Evolutionary conservation across 2,888 invertebrate genomes (phyloP).

Genomic region (Heliconius hortense): DNA sequence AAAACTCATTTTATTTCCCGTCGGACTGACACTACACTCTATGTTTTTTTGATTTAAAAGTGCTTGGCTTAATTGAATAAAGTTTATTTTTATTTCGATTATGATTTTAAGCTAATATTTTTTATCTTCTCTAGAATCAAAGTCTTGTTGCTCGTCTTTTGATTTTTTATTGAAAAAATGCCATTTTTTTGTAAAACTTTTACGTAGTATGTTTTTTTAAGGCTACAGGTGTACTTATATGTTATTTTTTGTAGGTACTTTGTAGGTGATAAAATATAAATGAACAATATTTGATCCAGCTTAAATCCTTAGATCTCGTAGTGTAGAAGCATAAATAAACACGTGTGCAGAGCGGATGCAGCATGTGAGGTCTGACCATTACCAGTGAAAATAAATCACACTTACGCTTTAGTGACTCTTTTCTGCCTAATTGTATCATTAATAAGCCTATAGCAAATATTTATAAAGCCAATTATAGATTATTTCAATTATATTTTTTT

Average conservation of each 20-base stretch:
- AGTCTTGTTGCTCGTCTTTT: no score
- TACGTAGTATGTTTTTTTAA: neutral
- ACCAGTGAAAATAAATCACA: conserved; percentile 30
- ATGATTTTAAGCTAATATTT: no score
- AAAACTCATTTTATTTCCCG: fast-evolving
- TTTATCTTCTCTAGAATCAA: no score
- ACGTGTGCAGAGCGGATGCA: conserved; percentile 37
- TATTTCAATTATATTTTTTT: neutral
- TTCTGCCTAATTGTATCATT: neutral
- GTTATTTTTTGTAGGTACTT: neutral
- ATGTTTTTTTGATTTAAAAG: no score
- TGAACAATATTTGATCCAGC: neutral
- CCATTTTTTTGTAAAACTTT: neutral
- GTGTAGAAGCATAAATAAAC: conserved; percentile 32
- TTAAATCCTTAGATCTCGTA: conserved; percentile 28
- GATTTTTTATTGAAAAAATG: no score
- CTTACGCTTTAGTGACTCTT: conserved; percentile 5
- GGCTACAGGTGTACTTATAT: neutral
- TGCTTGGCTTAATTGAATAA: no score
- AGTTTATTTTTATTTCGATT: no score
- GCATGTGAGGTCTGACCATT: conserved; percentile 39
- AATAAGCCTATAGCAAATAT: neutral
- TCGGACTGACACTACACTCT: no score
- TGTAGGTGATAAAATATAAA: neutral
- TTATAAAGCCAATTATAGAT: neutral